A percentile compares a stretch with the other conserved stretches of the same genome.
Evolutionary conservation across 2,888 invertebrate species (phyloP).

Genomic region (Drosophila dives): DNA sequence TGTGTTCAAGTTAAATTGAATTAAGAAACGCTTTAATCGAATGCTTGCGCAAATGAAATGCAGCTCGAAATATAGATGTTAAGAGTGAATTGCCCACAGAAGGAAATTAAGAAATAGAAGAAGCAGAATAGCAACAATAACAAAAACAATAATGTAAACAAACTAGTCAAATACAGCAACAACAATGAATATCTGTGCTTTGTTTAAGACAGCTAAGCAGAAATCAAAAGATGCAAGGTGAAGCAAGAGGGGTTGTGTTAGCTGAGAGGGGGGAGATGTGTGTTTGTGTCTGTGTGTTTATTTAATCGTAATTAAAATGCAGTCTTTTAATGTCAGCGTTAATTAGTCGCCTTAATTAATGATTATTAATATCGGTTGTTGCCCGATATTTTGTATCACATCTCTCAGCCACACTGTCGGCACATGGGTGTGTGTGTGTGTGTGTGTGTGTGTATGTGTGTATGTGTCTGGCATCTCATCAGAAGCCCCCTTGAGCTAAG

Average conservation of each 20-base stretch:
- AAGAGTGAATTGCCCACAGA: neutral
- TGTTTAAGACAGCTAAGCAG: slow-evolving; percentile 15
- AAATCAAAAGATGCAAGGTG: neutral
- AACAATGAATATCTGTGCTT: neutral
- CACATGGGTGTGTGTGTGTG: neutral
- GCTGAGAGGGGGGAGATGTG: neutral
- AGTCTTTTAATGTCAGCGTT: slow-evolving; percentile 78
- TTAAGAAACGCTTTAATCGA: slow-evolving; percentile 63
- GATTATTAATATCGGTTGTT: slow-evolving; percentile 78
- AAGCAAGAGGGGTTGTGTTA: neutral
- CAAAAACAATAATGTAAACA: slow-evolving; percentile 11
- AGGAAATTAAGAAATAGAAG: neutral
- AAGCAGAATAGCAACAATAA: slow-evolving; percentile 15
- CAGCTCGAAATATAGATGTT: slow-evolving; percentile 54
- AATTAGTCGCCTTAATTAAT: slow-evolving; percentile 78
- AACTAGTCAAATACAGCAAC: slow-evolving; percentile 4
- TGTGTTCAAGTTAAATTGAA: slow-evolving; percentile 70
- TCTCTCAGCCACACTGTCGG: slow-evolving; percentile 23
- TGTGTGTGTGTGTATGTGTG: neutral
- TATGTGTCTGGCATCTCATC: neutral
- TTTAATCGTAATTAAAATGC: slow-evolving; percentile 69
- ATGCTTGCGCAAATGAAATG: slow-evolving; percentile 65
- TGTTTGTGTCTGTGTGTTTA: slow-evolving; percentile 1
- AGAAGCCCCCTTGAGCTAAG: slow-evolving; percentile 1
- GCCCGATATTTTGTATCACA: slow-evolving; percentile 59